phyloP scores from a whole-genome alignment of 2,888 invertebrate species.

The Drosophila formosana region DNA sequence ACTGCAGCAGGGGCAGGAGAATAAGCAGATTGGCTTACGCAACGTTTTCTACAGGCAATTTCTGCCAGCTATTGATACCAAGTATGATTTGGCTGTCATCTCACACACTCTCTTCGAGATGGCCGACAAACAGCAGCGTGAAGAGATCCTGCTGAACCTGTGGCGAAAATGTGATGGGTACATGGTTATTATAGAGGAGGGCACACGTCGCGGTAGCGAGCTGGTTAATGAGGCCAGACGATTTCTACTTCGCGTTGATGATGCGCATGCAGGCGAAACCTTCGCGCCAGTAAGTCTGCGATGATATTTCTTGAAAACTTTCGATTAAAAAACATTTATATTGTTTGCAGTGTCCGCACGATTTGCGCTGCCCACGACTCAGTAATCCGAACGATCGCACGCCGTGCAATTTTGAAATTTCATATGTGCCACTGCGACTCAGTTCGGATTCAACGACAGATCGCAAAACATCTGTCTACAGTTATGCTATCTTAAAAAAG shows the following conservation, averaged over 20 bases:
- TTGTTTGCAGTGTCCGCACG: constrained; percentile 91
- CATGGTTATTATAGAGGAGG: constrained; percentile 93
- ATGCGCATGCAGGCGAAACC: constrained; percentile 86
- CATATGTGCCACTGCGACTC: constrained; percentile 87
- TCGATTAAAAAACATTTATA: constrained; percentile 3
- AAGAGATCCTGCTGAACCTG: constrained; percentile 90
- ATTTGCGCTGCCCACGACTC: constrained; percentile 90
- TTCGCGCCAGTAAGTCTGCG: constrained; percentile 90
- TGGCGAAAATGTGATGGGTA: constrained; percentile 95
- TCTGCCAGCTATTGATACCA: constrained; percentile 89
- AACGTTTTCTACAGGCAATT: constrained; percentile 92
- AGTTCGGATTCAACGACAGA: constrained; percentile 85
- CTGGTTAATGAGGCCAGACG: constrained; percentile 94
- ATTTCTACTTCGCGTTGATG: constrained; percentile 88
- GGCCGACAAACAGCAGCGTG: constrained; percentile 88
- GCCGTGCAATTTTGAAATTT: constrained; percentile 92
- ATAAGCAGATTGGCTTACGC: constrained; percentile 87
- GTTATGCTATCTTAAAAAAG: constrained; percentile 93
- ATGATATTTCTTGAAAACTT: background rate
- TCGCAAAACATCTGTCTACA: constrained; percentile 87
- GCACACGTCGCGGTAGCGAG: constrained; percentile 92
- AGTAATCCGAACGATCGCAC: constrained; percentile 86
- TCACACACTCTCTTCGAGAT: constrained; percentile 94
- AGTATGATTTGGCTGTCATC: constrained; percentile 92
- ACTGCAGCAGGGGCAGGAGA: constrained; percentile 88